These are phyloP conservation scores for Manacus vitellinus DNA, from an alignment of 2,113 vertebrate species.

Conservation along the genomic window DNA sequence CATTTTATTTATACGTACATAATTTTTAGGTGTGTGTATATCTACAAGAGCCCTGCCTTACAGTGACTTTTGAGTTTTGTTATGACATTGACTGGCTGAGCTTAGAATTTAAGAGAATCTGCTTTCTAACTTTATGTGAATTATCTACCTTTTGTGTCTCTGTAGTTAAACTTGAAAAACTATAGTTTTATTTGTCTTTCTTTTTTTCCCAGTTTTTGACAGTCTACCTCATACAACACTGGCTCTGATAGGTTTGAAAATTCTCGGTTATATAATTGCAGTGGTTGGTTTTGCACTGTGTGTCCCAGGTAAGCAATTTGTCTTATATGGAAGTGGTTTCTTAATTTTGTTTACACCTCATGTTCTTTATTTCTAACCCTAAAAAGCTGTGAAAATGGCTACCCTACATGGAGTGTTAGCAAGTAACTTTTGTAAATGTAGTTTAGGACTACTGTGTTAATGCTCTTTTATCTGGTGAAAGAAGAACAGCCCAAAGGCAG, in stretches of 20 bases:
- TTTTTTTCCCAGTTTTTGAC: constrained; percentile 52
- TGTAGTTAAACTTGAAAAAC: not conserved
- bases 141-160: not conserved
- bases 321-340: not conserved
- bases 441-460: not conserved
- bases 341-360: not conserved
- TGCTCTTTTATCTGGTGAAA: not conserved
- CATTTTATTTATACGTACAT: not conserved
- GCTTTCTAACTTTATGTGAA: not conserved
- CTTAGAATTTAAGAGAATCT: not conserved
- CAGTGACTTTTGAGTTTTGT: not conserved
- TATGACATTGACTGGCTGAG: not conserved
- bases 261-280: constrained; percentile 69
- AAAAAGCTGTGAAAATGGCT: not conserved
- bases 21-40: not conserved
- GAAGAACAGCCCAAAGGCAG: not conserved
- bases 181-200: not conserved
- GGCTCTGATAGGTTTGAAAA: constrained; percentile 64
- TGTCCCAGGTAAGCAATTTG: constrained; percentile 65
- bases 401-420: not conserved
- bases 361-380: not conserved
- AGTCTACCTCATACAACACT: constrained; percentile 17
- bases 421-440: not conserved
- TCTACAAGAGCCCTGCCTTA: not conserved
- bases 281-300: constrained; percentile 72